A percentile compares a stretch with the other conserved stretches of the same genome.
phyloP scores from a whole-genome alignment of 1,140 invertebrate genomes.

The Drosophila truncata region DNA sequence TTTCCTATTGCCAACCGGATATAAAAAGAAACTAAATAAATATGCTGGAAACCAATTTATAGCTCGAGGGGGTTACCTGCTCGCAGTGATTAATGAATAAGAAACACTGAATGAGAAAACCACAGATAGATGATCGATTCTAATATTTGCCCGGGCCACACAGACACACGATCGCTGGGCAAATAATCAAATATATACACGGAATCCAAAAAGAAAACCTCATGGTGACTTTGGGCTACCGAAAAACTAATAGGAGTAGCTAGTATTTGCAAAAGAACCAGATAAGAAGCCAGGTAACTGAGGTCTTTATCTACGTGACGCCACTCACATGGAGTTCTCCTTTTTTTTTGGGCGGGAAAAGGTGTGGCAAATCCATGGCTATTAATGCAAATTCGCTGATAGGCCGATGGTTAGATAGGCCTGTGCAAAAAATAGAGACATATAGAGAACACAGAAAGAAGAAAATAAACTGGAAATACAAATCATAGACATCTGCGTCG shows the following conservation, averaged over 20 bases:
- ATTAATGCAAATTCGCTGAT: conserved; percentile 41
- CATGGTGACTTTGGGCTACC: conserved; percentile 45
- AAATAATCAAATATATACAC: conserved; percentile 19
- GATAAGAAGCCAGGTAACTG: conserved; percentile 48
- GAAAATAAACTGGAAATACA: conserved; percentile 56
- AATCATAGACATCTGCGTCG: conserved; percentile 49
- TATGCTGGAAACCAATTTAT: conserved; percentile 20
- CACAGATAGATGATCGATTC: conserved; percentile 49
- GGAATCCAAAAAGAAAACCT: conserved; percentile 32
- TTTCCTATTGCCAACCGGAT: conserved; percentile 44
- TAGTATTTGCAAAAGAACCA: conserved; percentile 45
- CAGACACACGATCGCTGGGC: conserved; percentile 37
- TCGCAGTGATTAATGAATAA: conserved; percentile 46
- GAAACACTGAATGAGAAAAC: conserved; percentile 20
- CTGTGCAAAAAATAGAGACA: conserved; percentile 15
- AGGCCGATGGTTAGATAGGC: conserved; percentile 11
- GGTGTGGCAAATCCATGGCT: conserved; percentile 19
- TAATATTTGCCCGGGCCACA: conserved; percentile 38
- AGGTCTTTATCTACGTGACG: conserved; percentile 44
- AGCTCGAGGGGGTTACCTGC: conserved; percentile 34
- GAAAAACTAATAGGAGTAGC: conserved; percentile 12
- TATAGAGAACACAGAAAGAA: conserved; percentile 24
- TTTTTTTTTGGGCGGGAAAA: conserved; percentile 10
- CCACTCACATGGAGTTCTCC: neutral
- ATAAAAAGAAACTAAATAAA: conserved; percentile 42